Percentiles rank a stretch among this genome's conserved stretches.
Evolutionary conservation across 2,113 vertebrate genomes (phyloP).

Genomic region (Clupea harengus): DNA sequence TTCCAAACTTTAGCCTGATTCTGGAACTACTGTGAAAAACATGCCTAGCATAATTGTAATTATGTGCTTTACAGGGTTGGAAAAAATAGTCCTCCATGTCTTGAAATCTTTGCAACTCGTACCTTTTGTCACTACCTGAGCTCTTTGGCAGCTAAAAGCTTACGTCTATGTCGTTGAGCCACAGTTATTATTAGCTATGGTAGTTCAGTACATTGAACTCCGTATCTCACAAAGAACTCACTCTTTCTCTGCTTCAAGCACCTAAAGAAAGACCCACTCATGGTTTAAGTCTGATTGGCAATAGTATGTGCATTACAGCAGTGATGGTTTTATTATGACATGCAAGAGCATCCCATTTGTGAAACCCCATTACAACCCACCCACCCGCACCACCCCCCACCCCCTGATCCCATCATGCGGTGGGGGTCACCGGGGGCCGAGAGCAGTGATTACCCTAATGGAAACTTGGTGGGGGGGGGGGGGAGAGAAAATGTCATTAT

Average conservation of each 20-base stretch:
- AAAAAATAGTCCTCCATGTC: background rate
- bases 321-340: background rate
- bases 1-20: background rate
- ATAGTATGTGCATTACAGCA: background rate
- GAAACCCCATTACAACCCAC: background rate
- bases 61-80: background rate
- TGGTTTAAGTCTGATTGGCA: background rate
- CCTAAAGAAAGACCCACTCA: background rate
- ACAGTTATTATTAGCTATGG: background rate
- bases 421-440: background rate
- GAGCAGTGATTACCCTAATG: constrained; percentile 15
- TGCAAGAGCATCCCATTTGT: background rate
- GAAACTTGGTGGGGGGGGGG: background rate
- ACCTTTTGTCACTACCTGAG: background rate
- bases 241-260: background rate
- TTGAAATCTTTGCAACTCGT: background rate
- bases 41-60: too few relatives aligned
- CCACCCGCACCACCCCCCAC: background rate
- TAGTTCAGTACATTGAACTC: background rate
- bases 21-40: background rate
- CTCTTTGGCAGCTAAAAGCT: background rate
- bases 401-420: background rate
- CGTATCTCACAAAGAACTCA: background rate
- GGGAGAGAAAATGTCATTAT: background rate
- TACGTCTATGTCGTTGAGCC: background rate